Percentiles rank a stretch among this genome's conserved stretches.
phyloP scores from a whole-genome alignment of 2,888 invertebrate species.

The Diloba caeruleocephala region DNA sequence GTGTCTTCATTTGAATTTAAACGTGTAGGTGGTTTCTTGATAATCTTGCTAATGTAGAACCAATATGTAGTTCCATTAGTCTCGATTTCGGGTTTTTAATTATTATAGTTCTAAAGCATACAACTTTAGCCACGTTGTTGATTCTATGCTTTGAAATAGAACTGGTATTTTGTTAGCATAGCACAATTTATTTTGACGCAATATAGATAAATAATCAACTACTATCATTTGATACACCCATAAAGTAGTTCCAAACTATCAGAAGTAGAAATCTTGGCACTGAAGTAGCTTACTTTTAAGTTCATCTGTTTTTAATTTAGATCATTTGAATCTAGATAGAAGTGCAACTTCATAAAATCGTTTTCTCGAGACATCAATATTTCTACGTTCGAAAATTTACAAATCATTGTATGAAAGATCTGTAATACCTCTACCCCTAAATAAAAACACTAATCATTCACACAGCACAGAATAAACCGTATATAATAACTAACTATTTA shows the following conservation, averaged over 20 bases:
- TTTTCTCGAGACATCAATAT: slow-evolving; percentile 53
- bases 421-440: slow-evolving; percentile 13
- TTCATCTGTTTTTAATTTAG: slow-evolving; percentile 49
- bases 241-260: slow-evolving; percentile 5
- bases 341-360: slow-evolving; percentile 45
- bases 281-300: slow-evolving; percentile 51
- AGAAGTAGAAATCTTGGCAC: slow-evolving; percentile 36
- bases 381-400: slow-evolving; percentile 27
- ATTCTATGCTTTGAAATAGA: slow-evolving; percentile 3
- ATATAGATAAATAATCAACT: neutral
- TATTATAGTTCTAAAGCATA: slow-evolving; percentile 9
- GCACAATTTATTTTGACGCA: neutral
- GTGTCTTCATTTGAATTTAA: slow-evolving; percentile 4
- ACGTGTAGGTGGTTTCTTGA: slow-evolving; percentile 4
- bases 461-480: slow-evolving; percentile 44
- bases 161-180: slow-evolving; percentile 5
- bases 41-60: slow-evolving; percentile 13
- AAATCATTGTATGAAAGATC: slow-evolving; percentile 29
- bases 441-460: slow-evolving; percentile 42
- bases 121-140: slow-evolving; percentile 2
- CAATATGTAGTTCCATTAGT: slow-evolving; percentile 8
- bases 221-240: neutral
- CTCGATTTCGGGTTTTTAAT: slow-evolving; percentile 20
- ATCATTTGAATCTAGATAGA: slow-evolving; percentile 47
- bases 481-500: slow-evolving; percentile 24